phyloP scores from a whole-genome alignment of 1,140 invertebrate species.

The Caenorhabditis tropicalis region DNA sequence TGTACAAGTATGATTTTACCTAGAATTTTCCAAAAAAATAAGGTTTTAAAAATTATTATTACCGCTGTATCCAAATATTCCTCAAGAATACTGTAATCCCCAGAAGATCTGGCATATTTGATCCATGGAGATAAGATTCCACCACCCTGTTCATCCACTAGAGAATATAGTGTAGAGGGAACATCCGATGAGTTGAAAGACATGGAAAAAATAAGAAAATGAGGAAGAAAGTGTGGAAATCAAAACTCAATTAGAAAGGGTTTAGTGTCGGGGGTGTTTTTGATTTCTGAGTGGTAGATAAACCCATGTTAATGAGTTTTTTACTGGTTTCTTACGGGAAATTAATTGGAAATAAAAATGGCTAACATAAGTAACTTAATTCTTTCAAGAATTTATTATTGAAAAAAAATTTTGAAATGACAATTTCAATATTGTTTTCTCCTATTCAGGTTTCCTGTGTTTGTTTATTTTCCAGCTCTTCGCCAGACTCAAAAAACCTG shows the following conservation, averaged over 20 bases:
- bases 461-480: too few species aligned
- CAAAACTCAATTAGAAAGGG: background rate
- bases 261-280: background rate
- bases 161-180: slow-evolving; percentile 65
- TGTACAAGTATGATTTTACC: slow-evolving; percentile 89
- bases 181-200: slow-evolving; percentile 52
- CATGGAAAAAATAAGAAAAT: slow-evolving; percentile 15
- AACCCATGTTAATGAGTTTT: background rate
- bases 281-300: background rate
- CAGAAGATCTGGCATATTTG: slow-evolving; percentile 86
- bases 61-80: slow-evolving; percentile 58
- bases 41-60: too few species aligned
- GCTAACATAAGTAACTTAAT: too few species aligned
- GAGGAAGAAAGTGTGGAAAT: background rate
- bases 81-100: slow-evolving; percentile 77
- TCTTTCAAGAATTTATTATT: too few species aligned
- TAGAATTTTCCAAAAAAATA: slow-evolving; percentile 81
- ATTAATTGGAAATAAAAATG: too few species aligned
- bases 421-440: too few species aligned
- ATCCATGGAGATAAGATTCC: slow-evolving; percentile 89
- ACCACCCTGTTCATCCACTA: slow-evolving; percentile 77
- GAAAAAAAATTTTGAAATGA: too few species aligned
- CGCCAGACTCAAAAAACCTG: too few species aligned
- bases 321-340: too few species aligned
- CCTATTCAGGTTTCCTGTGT: too few species aligned